Base-by-base conservation (phyloP, 1,140 invertebrate genomes). In the Ctenoplectra terminalis region DNA sequence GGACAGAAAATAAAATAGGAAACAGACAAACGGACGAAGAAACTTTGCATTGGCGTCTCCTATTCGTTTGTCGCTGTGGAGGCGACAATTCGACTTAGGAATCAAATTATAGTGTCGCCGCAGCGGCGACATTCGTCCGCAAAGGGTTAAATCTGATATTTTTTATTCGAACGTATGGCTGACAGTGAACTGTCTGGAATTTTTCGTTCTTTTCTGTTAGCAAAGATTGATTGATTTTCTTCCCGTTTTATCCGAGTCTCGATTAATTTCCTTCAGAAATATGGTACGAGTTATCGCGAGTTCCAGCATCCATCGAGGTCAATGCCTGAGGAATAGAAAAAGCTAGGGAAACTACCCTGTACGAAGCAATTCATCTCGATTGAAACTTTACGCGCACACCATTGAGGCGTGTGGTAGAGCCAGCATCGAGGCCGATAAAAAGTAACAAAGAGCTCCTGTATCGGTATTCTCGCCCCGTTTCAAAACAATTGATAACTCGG, bases 401-500 rank as follows among this genome's bases (percentile, higher is more conserved):
- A n/a, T n/a, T n/a, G 50, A 20, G 5, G 58, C 40, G 29, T 43
- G 46, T 54, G 63, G 17, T 43, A 23, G 46, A 40, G 72, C 40
- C 29, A 54, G n/a, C 15, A 40, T 82, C 54, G 40, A 48, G 26
- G 66, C 23, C n/a, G 87, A 89, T 85, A 86, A 88, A 85, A 87
- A 82, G 34, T 60, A 78, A 84, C 75, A 83, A 87, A 85, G 86
- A 78, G 54, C 66, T 85, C 9, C 80, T 74, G 48, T 88, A 88
- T 86, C 83, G 67, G 75, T 74, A 70, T 87, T 85, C 74, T 26
- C 79, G 73, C 58, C 70, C 70, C 50, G 63, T 81, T 85, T 69
- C 73, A 88, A 89, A 91, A 91, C 89, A 91, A 90, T 91, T 89
- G 89, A 90, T 91, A 91, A 90, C 58, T 82, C 74, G 20, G 20